Evolutionary conservation across 2,888 invertebrate genomes (phyloP).

Genomic region (Ornithoptera priamus): DNA sequence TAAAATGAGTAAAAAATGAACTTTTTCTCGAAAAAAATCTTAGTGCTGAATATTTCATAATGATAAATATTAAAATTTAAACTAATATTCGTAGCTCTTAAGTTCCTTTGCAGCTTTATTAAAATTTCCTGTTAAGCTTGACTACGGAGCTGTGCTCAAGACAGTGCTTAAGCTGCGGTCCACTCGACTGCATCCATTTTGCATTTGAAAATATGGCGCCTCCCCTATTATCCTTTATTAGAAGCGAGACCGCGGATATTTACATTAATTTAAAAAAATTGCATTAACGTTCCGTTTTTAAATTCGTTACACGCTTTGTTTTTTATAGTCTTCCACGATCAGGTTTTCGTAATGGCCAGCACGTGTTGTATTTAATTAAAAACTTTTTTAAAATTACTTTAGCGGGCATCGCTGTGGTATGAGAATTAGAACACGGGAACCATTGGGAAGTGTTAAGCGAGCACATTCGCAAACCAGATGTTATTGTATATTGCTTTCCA

Average conservation of each 20-base stretch:
- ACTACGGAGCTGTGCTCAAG: slow-evolving; percentile 37
- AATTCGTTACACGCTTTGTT: slow-evolving; percentile 53
- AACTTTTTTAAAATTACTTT: slow-evolving; percentile 28
- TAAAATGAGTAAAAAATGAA: slow-evolving; percentile 24
- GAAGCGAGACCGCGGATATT: slow-evolving; percentile 46
- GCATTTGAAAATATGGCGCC: slow-evolving; percentile 44
- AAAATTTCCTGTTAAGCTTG: slow-evolving; percentile 49
- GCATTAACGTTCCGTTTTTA: slow-evolving; percentile 42
- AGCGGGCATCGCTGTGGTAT: slow-evolving; percentile 1
- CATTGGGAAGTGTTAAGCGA: slow-evolving; percentile 7
- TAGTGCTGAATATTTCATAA: slow-evolving; percentile 12
- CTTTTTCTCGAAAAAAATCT: slow-evolving; percentile 8
- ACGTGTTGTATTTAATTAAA: slow-evolving; percentile 46
- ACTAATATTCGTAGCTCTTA: slow-evolving; percentile 42
- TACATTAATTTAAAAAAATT: slow-evolving; percentile 50
- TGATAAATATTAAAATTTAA: slow-evolving; percentile 44
- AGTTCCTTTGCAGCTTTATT: slow-evolving; percentile 46
- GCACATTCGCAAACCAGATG: slow-evolving; percentile 27
- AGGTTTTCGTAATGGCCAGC: slow-evolving; percentile 46
- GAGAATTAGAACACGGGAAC: slow-evolving; percentile 12
- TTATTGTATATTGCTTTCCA: background rate
- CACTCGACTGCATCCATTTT: slow-evolving; percentile 52
- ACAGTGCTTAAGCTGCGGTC: slow-evolving; percentile 36
- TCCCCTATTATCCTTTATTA: slow-evolving; percentile 46
- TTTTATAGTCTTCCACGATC: slow-evolving; percentile 52